Evolutionary conservation across 2,888 invertebrate species (phyloP).

Genomic region (Caenorhabditis sp.): DNA sequence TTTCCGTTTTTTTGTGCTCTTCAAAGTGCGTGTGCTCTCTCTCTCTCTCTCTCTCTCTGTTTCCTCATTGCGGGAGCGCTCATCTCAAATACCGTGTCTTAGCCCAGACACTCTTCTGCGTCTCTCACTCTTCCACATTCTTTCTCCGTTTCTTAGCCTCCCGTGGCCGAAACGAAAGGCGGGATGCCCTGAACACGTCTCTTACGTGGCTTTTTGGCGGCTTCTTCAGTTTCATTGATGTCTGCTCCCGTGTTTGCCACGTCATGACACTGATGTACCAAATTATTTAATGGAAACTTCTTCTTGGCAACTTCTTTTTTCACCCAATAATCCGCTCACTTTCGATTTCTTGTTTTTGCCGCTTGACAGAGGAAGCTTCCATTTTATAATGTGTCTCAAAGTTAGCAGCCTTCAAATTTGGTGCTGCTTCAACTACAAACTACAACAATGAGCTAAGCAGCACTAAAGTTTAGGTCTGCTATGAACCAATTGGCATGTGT

Average conservation of each 20-base stretch:
- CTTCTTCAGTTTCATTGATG: slow-evolving; percentile 28
- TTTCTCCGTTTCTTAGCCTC: background rate
- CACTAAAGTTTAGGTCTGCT: too few relatives aligned
- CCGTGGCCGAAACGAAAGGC: too few relatives aligned
- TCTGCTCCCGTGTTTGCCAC: background rate
- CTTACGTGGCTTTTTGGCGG: background rate
- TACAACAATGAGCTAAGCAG: too few relatives aligned
- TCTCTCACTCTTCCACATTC: background rate
- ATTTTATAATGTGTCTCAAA: slow-evolving; percentile 5
- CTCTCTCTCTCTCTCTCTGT: too few relatives aligned
- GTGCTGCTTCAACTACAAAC: too few relatives aligned
- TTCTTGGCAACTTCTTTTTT: background rate
- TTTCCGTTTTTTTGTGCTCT: slow-evolving; percentile 14
- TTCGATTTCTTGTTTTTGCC: slow-evolving; percentile 5
- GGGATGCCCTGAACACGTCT: slow-evolving; percentile 28
- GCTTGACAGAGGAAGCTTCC: background rate
- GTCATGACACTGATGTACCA: background rate
- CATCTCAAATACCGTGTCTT: slow-evolving; percentile 11
- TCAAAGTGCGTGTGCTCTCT: slow-evolving; percentile 32
- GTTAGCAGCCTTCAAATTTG: too few relatives aligned
- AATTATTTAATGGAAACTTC: background rate
- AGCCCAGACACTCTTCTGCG: slow-evolving; percentile 10
- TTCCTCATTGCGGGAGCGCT: too few relatives aligned
- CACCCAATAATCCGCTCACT: background rate
- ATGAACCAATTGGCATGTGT: too few relatives aligned